Conservation (phyloP, 1,140 invertebrate species). For the Diachasma alloeum region DNA sequence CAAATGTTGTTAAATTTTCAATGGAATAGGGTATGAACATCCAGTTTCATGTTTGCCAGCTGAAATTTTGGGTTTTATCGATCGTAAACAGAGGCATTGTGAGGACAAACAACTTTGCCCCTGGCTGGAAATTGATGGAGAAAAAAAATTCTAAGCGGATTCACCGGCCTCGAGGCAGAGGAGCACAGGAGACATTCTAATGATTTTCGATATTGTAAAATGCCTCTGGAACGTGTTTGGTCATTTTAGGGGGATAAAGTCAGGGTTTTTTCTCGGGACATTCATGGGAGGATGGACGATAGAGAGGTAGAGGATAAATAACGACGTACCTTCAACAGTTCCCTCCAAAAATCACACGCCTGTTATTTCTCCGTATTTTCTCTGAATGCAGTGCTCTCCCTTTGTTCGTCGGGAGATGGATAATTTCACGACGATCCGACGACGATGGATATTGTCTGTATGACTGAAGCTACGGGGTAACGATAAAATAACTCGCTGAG, state of each 20-base stretch:
- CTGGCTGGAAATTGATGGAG: neutral
- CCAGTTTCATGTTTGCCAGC: neutral
- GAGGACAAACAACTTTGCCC: neutral
- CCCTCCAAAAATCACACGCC: conserved; percentile 19
- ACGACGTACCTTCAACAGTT: conserved; percentile 12
- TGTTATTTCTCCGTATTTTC: neutral
- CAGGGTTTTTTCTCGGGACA: neutral
- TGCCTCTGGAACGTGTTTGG: neutral
- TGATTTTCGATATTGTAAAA: neutral
- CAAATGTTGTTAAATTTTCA: neutral
- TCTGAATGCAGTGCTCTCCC: neutral
- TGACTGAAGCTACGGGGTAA: neutral
- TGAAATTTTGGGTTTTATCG: neutral
- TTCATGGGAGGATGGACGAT: neutral
- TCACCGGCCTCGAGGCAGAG: neutral
- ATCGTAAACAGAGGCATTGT: neutral
- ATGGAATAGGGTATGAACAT: neutral
- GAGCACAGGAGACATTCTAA: too few relatives aligned
- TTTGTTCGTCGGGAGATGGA: neutral
- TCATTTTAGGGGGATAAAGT: neutral
- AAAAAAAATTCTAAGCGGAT: neutral
- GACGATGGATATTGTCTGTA: neutral
- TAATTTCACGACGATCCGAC: neutral
- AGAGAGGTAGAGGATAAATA: neutral
- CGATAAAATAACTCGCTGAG: neutral